Conservation (phyloP, 2,113 vertebrate species). For the Pyxicephalus adspersus region DNA sequence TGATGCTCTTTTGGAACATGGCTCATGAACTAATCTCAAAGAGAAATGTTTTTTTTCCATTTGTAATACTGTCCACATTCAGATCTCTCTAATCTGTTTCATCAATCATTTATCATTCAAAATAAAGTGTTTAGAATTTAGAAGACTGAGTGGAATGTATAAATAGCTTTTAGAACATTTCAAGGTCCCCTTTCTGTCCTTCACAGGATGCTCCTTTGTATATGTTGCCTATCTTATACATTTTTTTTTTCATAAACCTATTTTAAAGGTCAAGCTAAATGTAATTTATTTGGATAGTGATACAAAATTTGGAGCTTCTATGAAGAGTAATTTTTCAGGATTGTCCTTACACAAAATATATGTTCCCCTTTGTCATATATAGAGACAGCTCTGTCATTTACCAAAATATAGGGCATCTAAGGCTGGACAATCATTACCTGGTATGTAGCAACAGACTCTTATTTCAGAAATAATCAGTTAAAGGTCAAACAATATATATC, state of each 20-base stretch:
- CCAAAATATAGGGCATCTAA: not conserved
- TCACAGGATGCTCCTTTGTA: not conserved
- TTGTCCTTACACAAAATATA: too few relatives aligned
- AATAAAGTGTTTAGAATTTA: slow-evolving; percentile 38
- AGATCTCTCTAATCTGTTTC: slow-evolving; percentile 41
- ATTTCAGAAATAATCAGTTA: too few relatives aligned
- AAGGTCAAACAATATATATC: too few relatives aligned
- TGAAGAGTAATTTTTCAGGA: too few relatives aligned
- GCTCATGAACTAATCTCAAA: slow-evolving; percentile 37
- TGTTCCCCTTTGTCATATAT: too few relatives aligned
- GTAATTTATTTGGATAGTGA: not conserved
- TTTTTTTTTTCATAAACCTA: not conserved
- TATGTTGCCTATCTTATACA: not conserved
- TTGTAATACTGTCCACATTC: slow-evolving; percentile 22
- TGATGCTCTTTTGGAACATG: slow-evolving; percentile 9
- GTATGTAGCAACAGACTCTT: too few relatives aligned
- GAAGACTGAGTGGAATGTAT: slow-evolving; percentile 26
- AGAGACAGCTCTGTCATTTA: not conserved
- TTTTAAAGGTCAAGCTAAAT: slow-evolving; percentile 10
- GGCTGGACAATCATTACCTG: not conserved
- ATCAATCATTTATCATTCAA: slow-evolving; percentile 45
- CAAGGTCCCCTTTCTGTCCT: slow-evolving; percentile 38
- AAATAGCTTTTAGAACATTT: slow-evolving; percentile 4
- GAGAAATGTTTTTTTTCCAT: slow-evolving; percentile 35
- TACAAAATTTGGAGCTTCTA: too few relatives aligned